Evolutionary conservation across 2,888 invertebrate species (phyloP), one percentile per base, ranked within the genome.

Genomic region (Dryadula phaetusa): DNA sequence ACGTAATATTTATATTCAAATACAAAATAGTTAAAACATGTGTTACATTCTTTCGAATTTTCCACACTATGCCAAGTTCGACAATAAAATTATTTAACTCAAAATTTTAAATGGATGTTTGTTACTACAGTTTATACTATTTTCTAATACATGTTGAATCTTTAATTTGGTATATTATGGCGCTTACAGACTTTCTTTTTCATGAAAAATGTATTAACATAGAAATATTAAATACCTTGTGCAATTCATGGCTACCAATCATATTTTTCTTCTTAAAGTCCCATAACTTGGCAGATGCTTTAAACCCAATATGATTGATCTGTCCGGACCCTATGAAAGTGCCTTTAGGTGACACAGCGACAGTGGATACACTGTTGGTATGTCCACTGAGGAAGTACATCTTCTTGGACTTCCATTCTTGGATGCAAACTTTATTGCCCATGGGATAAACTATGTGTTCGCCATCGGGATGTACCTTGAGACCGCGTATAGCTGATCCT

Each of bases 281-380:
- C 98, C 98, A 99, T 16, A 99, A 86, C 73, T 98, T 97, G 0
- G 97, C 96, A 66, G 95, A 94, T 0, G 98, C 95, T 84, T 96
- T 97, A 83, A 98, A 98, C 4, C 98, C 98, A 85, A 97, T 96
- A 80, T 98, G 96, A 80, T 97, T 98, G 44, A 96, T 94, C 87
- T 98, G 98, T 0, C 98, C 98, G 0, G 98, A 98, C 5, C 97
- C 98, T 44, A 99, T 91, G 77, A 94, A 97, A 22, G 95, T 95
- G 25, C 98, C 92, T 61, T 94, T 93, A 0, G 93, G 92, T 10
- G 98, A 98, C 12, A 97, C 84, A 56, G 96, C 95, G 22, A 98
- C 90, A 1, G 96, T 94, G 0, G 97, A 96, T 56, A 98, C 95
- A 32, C 94, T 94, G 83, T 97, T 96, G 0, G 96, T 95, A 77